Evolutionary conservation across 2,113 vertebrate species (phyloP).

Genomic region (Theristicus caerulescens): DNA sequence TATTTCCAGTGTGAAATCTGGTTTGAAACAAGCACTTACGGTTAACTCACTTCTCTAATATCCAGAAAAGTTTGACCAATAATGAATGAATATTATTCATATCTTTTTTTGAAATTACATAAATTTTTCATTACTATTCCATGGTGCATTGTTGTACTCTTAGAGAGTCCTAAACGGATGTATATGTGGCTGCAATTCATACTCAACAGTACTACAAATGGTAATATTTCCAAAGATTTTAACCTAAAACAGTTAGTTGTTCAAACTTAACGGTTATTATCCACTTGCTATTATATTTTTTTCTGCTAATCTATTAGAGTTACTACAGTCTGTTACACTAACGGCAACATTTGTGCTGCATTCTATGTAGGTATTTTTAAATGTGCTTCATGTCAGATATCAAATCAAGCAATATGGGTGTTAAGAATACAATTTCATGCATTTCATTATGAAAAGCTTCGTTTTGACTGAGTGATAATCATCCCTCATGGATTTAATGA

Average conservation of each 20-base stretch:
- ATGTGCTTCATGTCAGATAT: background rate
- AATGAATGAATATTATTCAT: slow-evolving; percentile 3
- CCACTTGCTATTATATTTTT: background rate
- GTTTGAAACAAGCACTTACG: slow-evolving; percentile 62
- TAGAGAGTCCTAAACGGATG: background rate
- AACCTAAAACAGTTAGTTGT: background rate
- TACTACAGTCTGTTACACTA: background rate
- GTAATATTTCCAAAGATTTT: background rate
- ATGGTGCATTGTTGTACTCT: background rate
- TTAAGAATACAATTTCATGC: background rate
- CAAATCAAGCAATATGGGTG: background rate
- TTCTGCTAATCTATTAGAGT: background rate
- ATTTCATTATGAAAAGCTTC: background rate
- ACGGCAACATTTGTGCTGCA: background rate
- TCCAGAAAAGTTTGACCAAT: slow-evolving; percentile 27
- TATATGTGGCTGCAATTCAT: background rate
- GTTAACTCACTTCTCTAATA: slow-evolving; percentile 48
- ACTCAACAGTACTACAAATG: background rate
- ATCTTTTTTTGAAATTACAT: background rate
- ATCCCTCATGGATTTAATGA: background rate
- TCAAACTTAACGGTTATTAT: background rate
- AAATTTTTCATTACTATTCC: slow-evolving; percentile 20
- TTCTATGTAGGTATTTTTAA: background rate
- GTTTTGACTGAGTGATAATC: background rate
- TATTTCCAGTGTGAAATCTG: slow-evolving; percentile 62